Evolutionary conservation across 1,140 invertebrate genomes (phyloP).

Genomic region (Calosoma granatense): DNA sequence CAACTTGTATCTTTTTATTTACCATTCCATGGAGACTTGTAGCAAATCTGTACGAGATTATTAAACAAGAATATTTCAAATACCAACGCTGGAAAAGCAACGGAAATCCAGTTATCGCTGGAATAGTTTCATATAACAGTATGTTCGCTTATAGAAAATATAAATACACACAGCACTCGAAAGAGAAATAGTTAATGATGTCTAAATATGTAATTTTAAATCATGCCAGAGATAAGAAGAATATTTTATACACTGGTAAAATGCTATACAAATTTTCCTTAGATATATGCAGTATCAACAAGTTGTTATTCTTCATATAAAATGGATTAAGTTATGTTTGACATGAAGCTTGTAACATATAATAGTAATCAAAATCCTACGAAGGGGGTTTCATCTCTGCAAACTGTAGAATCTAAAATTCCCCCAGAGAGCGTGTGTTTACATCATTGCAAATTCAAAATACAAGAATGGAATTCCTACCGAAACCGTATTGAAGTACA

Average conservation of each 20-base stretch:
- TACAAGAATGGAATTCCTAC: neutral
- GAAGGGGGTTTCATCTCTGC: neutral
- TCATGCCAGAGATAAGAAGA: too few species aligned
- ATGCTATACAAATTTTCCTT: too few species aligned
- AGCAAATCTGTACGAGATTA: neutral
- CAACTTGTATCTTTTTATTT: neutral
- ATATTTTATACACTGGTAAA: too few species aligned
- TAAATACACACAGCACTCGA: too few species aligned
- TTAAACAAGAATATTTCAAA: neutral
- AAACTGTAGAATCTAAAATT: constrained; percentile 5
- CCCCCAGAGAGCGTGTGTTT: neutral
- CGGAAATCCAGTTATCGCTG: neutral
- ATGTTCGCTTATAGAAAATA: neutral
- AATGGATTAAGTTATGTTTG: too few species aligned
- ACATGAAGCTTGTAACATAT: too few species aligned
- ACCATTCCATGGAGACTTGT: neutral
- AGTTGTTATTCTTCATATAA: too few species aligned
- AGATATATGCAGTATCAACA: too few species aligned
- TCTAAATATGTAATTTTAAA: too few species aligned
- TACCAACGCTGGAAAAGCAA: neutral
- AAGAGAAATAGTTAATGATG: too few species aligned
- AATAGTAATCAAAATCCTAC: too few species aligned
- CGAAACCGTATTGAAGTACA: neutral
- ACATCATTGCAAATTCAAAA: neutral
- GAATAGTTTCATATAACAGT: neutral